Base-by-base conservation (phyloP, 2,888 invertebrate genomes). In the Hydriomena furcata region DNA sequence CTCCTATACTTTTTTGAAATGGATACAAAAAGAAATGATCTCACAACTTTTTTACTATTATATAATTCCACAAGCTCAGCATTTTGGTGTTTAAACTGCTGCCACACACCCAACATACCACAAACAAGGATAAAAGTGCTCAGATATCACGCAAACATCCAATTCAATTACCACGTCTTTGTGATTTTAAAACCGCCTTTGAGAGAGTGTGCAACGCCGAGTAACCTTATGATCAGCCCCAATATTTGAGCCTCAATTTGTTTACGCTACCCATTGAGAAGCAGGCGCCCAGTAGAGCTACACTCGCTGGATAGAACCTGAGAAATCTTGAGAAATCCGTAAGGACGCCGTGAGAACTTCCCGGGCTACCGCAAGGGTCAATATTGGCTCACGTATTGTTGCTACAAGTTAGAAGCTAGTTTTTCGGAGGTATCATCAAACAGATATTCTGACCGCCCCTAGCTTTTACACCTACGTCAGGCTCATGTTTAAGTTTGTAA, bases 231-330 rank as follows among this genome's bases (percentile, higher is more conserved):
- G 79, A 88, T 90, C 82, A 76, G 80, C 66, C 65, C 63, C 78
- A 85, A 86, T 87, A 85, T 89, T 89, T 84, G 82, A 65, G 65
- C 66, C 67, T 70, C 82, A 84, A 86, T 85, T 83, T 88, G 86
- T 89, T 85, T 80, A 76, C 70, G 59, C 59, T 69, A 73, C 62
- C 68, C 64, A 78, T 81, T 76, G 71, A 63, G 61, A 65, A 64
- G 69, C 70, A 79, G 82, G 81, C 80, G 82, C 84, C 84, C 83
- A 68, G 66, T 66, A 72, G 76, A 76, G 78, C 78, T 76, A 82
- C 73, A 73, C 74, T 71, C 74, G 70, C 63, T 67, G 66, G 67
- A 74, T 73, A 69, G 71, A 71, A 75, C 81, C 77, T 85, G 87
- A 84, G 88, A 87, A 85, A 45, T 45, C 41, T 51, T 41, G 51